Conservation (phyloP, 2,888 invertebrate genomes). For the Sisyra terminalis region DNA sequence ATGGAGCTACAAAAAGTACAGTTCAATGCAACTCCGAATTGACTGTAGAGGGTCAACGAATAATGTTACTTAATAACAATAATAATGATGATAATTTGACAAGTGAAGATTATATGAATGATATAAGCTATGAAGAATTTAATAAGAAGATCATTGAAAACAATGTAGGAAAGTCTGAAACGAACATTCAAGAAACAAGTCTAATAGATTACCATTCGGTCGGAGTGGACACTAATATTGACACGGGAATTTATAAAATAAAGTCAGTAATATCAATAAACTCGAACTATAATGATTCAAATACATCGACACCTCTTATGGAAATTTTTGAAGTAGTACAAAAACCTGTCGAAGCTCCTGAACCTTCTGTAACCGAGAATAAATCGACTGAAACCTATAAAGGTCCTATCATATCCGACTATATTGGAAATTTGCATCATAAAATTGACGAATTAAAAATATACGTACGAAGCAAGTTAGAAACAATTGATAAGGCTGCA, state of each 20-base stretch:
- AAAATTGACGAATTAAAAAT: too few relatives aligned
- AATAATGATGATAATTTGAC: too few relatives aligned
- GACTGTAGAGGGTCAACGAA: too few relatives aligned
- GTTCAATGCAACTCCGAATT: too few relatives aligned
- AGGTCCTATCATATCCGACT: conserved; percentile 50
- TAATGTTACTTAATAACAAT: too few relatives aligned
- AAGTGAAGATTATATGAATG: too few relatives aligned
- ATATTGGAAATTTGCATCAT: conserved; percentile 43
- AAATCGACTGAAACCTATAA: conserved; percentile 29
- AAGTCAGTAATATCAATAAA: conserved; percentile 11
- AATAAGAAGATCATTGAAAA: too few relatives aligned
- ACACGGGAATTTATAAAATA: conserved; percentile 9
- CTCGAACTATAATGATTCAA: conserved; percentile 11
- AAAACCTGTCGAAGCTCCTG: too few relatives aligned
- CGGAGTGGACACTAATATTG: conserved; percentile 11
- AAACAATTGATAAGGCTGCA: too few relatives aligned
- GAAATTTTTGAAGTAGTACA: conserved; percentile 16
- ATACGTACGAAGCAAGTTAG: too few relatives aligned
- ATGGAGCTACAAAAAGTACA: conserved; percentile 39
- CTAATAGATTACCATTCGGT: background rate
- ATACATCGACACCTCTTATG: conserved; percentile 16
- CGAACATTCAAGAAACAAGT: conserved; percentile 12
- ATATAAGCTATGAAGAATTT: too few relatives aligned
- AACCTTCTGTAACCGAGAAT: too few relatives aligned
- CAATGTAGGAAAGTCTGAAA: conserved; percentile 19